Percentiles rank a stretch among this genome's conserved stretches.
Conservation (phyloP, 2,113 vertebrate species). For the Myanophis thanlyinensis region DNA sequence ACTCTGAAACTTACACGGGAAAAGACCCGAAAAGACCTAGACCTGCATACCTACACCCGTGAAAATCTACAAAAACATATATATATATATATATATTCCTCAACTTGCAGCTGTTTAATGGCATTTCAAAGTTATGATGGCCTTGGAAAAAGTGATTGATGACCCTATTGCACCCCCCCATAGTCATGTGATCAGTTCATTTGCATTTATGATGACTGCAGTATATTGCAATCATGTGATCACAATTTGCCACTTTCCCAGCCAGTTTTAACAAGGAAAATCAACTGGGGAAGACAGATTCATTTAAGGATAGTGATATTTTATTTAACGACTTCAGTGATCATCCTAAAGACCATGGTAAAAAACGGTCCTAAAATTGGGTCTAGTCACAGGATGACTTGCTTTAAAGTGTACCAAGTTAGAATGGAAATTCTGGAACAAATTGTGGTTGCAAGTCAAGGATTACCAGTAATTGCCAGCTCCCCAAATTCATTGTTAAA, state of each 20-base stretch:
- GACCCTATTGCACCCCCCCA: background rate
- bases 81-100: too few relatives aligned
- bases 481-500: background rate
- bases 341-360: background rate
- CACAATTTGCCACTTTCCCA: background rate
- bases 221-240: background rate
- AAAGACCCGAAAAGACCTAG: too few relatives aligned
- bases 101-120: background rate
- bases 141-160: background rate
- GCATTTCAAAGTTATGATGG: background rate
- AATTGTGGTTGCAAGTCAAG: background rate
- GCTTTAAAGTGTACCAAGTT: background rate
- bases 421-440: background rate
- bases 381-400: background rate
- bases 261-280: background rate
- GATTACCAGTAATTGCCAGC: background rate
- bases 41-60: too few relatives aligned
- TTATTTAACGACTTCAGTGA: background rate
- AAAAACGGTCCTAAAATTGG: background rate
- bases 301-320: background rate
- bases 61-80: too few relatives aligned
- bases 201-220: background rate
- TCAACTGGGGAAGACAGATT: background rate
- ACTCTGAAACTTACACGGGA: too few relatives aligned
- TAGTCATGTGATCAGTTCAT: background rate